Percentiles rank a stretch among this genome's conserved stretches.
Conservation (phyloP, 2,797 vertebrate genomes). For the Acanthopagrus latus region DNA sequence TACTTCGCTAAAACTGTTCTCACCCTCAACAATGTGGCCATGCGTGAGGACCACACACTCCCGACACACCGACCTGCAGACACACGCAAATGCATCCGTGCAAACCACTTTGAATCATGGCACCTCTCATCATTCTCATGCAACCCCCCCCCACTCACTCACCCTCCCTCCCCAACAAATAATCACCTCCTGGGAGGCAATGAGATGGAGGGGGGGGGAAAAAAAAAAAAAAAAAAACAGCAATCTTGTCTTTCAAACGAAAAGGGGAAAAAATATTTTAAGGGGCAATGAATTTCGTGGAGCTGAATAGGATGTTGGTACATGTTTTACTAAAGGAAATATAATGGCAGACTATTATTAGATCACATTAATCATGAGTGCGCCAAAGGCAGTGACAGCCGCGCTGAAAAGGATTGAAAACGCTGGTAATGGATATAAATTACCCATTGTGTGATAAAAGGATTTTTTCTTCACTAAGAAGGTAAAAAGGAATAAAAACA, state of each 20-base stretch:
- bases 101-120: conserved; percentile 54
- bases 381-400: conserved; percentile 99
- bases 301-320: conserved; percentile 99
- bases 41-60: conserved; percentile 14
- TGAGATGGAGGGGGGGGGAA: conserved; percentile 31
- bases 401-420: conserved; percentile 99
- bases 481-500: conserved; percentile 98
- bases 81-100: conserved; percentile 19
- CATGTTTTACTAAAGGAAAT: conserved; percentile 99
- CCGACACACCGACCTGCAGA: conserved; percentile 11
- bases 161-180: conserved; percentile 69
- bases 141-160: too few species aligned
- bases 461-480: conserved; percentile 99
- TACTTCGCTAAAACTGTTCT: not conserved
- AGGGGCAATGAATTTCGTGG: conserved; percentile 99
- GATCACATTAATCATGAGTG: conserved; percentile 99
- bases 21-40: not conserved
- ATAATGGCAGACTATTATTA: conserved; percentile 99
- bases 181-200: conserved; percentile 83
- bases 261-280: conserved; percentile 97
- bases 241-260: conserved; percentile 97
- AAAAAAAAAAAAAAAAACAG: conserved; percentile 91
- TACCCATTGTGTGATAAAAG: conserved; percentile 99
- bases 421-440: conserved; percentile 99
- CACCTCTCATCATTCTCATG: conserved; percentile 66